Conservation (phyloP, 2,888 invertebrate genomes). For the Holacanthella duospinosa region DNA sequence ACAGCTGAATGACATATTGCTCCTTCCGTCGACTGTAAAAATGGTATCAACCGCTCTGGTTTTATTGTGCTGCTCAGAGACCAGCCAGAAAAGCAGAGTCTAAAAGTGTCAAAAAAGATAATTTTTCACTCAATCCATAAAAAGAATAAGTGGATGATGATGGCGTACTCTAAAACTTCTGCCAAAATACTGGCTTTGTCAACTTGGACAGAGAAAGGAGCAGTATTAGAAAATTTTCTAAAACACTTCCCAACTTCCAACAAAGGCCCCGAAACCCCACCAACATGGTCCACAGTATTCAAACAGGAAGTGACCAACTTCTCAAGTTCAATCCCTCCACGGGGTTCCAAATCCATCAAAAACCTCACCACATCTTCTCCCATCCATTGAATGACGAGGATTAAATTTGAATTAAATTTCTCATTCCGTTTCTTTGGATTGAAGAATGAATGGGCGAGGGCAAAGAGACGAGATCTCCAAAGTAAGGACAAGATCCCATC, state of each 20-base stretch:
- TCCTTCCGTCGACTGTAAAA: background rate
- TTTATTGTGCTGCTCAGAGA: background rate
- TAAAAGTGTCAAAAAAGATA: background rate
- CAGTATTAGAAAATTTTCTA: background rate
- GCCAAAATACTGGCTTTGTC: background rate
- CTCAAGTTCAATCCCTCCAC: background rate
- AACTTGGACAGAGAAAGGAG: background rate
- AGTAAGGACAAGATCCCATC: slow-evolving; percentile 24
- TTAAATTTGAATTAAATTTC: slow-evolving; percentile 29
- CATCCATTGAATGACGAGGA: slow-evolving; percentile 30
- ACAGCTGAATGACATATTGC: background rate
- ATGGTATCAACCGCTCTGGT: background rate
- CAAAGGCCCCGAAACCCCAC: background rate
- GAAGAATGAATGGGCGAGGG: slow-evolving; percentile 18
- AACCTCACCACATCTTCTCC: slow-evolving; percentile 14
- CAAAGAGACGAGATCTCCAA: slow-evolving; percentile 25
- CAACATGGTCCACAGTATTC: background rate
- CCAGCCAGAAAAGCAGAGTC: background rate
- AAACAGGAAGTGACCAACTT: background rate
- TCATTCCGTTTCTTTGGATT: slow-evolving; percentile 24
- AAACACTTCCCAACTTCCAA: background rate
- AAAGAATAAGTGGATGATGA: background rate
- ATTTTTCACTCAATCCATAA: too few relatives aligned
- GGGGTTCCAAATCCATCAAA: slow-evolving; percentile 16
- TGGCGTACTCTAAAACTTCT: slow-evolving; percentile 1